Percentiles rank a stretch among this genome's conserved stretches.
Conservation (phyloP, 2,888 invertebrate species). For the Unio delphinus region DNA sequence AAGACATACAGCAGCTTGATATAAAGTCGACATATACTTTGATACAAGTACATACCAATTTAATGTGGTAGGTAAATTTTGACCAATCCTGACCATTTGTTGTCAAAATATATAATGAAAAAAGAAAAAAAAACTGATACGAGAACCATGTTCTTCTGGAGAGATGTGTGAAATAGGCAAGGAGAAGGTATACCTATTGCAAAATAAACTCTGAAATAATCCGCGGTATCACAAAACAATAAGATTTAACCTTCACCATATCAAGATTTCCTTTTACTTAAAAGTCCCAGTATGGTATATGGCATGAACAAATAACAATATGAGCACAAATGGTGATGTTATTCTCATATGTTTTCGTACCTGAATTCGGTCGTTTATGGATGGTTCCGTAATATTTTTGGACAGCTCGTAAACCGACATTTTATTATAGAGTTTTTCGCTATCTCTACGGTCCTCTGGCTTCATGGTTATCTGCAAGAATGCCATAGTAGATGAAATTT, state of each 20-base stretch:
- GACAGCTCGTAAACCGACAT: conserved; percentile 85
- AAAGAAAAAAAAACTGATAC: too few species aligned
- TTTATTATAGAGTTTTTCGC: conserved; percentile 88
- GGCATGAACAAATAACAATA: background rate
- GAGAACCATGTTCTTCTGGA: too few species aligned
- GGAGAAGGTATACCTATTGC: too few species aligned
- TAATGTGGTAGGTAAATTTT: too few species aligned
- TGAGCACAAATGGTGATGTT: background rate
- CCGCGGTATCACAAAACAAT: too few species aligned
- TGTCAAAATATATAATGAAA: too few species aligned
- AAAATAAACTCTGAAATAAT: too few species aligned
- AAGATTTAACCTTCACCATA: background rate
- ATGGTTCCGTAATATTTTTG: conserved; percentile 75
- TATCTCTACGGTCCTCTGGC: conserved; percentile 88
- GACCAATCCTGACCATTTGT: too few species aligned
- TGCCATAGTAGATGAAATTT: background rate
- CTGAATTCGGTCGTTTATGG: conserved; percentile 8
- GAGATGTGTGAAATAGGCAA: too few species aligned
- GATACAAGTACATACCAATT: too few species aligned
- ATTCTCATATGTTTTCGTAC: background rate
- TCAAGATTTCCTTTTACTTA: background rate
- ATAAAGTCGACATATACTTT: too few species aligned
- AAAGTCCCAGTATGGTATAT: background rate
- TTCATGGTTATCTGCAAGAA: conserved; percentile 78
- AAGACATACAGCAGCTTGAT: too few species aligned